Base-by-base conservation (phyloP, 2,888 invertebrate genomes). In the Chymomyza procnemis region DNA sequence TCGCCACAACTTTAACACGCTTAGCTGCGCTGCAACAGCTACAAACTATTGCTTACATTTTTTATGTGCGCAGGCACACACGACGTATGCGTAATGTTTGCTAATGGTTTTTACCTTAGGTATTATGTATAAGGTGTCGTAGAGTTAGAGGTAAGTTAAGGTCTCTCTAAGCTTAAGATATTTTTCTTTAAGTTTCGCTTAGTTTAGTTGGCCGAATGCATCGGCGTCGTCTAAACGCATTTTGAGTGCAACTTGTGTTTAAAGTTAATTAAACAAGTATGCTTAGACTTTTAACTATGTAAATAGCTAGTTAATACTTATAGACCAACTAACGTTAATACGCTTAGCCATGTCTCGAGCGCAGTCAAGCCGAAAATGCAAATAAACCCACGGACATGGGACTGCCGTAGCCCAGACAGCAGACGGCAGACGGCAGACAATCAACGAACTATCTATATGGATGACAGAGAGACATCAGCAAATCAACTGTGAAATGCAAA, bases 331-430 rank as follows among this genome's bases (percentile, higher is more conserved):
- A 56, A 56, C 56, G 26, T 52, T 78, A 73, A 78, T 78, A 70
- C 69, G 76, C 76, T 79, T 79, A 76, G 67, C 73, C 73, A 60
- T 72, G 69, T 78, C 76, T 69, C 76, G 66, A 64, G 64, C 57
- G 41, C 69, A 75, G 65, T 58, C 69, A 68, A 72, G 74, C 74
- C 75, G 75, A 74, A 74, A 73, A 74, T 71, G 64, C 71, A 61
- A 52, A 41, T 34, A 41, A 41, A 41, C 34, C 34, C 26, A n/a
- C n/a, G 6, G 26, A 26, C 6, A 4, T 1, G 0, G 26, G 4
- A 26, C 6, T 1, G 26, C n/a, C n/a, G n/a, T n/a, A 8, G 26
- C 26, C 26, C 34, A 41, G 34, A 41, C 34, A 41, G 34, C 12
- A 9, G n/a, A n/a, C n/a, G n/a, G n/a, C 34, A 41, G 34, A 41